A percentile compares a stretch with the other conserved stretches of the same genome.
Evolutionary conservation across 2,797 vertebrate genomes (phyloP).

Genomic region (Phrynocephalus vlangalii): DNA sequence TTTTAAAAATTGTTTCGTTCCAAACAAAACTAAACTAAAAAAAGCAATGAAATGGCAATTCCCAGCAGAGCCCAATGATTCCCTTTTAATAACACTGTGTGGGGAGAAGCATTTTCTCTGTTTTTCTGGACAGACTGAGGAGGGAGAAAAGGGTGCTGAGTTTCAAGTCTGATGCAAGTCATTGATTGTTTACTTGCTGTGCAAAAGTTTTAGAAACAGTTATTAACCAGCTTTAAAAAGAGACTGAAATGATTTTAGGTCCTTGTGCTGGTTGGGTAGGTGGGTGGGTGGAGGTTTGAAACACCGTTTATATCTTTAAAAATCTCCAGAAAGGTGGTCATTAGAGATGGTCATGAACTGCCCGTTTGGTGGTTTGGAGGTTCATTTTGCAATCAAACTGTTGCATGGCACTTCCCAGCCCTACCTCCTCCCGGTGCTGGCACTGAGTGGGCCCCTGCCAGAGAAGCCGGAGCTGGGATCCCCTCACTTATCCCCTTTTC

Average conservation of each 20-base stretch:
- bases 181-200: slow-evolving; percentile 47
- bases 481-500: too few species aligned
- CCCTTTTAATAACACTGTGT: neutral
- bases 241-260: neutral
- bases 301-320: neutral
- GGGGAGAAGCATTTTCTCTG: slow-evolving; percentile 11
- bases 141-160: slow-evolving; percentile 28
- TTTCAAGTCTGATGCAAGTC: slow-evolving; percentile 27
- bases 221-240: neutral
- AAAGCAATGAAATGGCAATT: neutral
- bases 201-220: slow-evolving; percentile 18
- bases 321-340: too few species aligned
- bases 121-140: slow-evolving; percentile 41
- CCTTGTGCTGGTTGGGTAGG: neutral
- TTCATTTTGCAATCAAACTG: too few species aligned
- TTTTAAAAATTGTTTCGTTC: too few species aligned
- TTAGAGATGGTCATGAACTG: too few species aligned
- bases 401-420: too few species aligned
- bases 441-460: too few species aligned
- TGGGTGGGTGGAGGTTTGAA: neutral
- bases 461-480: too few species aligned
- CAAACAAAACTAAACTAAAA: too few species aligned
- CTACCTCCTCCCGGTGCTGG: too few species aligned
- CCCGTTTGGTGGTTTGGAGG: too few species aligned
- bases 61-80: slow-evolving; percentile 7